phyloP scores from a whole-genome alignment of 1,140 invertebrate species.

The honey bee (Apis mellifera) region DNA sequence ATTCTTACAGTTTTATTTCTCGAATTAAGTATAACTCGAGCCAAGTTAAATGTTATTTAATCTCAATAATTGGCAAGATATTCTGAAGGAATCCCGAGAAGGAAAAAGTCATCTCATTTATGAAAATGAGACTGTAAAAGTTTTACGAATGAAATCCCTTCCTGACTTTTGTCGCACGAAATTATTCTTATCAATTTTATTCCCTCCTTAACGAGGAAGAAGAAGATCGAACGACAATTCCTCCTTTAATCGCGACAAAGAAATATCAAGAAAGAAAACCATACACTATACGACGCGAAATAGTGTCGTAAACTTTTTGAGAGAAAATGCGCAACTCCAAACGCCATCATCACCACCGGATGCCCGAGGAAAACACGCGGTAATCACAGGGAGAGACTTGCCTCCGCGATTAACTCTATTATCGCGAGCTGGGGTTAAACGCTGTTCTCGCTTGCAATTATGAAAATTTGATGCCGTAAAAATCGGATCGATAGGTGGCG shows the following conservation, averaged over 20 bases:
- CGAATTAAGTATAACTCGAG: neutral
- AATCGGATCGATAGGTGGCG: constrained; percentile 42
- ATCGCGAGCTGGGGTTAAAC: constrained; percentile 32
- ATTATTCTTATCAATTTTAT: neutral
- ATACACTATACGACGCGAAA: neutral
- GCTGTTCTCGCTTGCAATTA: constrained; percentile 27
- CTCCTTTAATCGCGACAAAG: neutral
- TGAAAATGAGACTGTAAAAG: constrained; percentile 82
- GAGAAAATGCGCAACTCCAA: constrained; percentile 18
- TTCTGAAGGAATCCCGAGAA: constrained; percentile 10
- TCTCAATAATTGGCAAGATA: constrained; percentile 48
- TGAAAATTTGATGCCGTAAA: constrained; percentile 44
- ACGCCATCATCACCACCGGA: neutral
- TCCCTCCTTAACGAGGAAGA: neutral
- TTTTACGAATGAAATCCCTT: constrained; percentile 64
- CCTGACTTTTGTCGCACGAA: neutral
- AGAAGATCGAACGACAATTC: neutral
- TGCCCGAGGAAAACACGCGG: constrained; percentile 8
- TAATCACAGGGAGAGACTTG: constrained; percentile 24
- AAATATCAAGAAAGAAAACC: too few relatives aligned
- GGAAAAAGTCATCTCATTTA: constrained; percentile 62
- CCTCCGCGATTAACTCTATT: constrained; percentile 39
- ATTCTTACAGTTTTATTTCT: too few relatives aligned
- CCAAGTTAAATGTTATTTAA: neutral
- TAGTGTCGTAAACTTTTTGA: neutral